Percentiles rank a stretch among this genome's conserved stretches.
Evolutionary conservation across 2,797 vertebrate species (phyloP).

Genomic region (Graptemys geographica): DNA sequence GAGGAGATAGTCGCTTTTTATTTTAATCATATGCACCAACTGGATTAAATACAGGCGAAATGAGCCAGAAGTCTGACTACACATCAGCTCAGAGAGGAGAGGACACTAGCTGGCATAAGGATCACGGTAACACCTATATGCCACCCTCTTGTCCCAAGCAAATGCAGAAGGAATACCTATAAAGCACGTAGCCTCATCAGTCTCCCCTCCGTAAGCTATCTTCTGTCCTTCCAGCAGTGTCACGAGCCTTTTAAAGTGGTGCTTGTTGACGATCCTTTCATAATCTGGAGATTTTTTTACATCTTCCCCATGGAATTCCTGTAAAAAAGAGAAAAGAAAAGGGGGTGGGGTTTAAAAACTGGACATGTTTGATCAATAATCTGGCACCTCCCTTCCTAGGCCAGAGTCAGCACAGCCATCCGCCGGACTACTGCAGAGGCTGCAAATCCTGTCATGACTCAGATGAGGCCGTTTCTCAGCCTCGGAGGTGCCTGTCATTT

Average conservation of each 20-base stretch:
- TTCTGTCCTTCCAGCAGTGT: constrained; percentile 90
- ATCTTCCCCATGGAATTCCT: constrained; percentile 94
- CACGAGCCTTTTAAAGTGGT: constrained; percentile 88
- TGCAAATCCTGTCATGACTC: not conserved
- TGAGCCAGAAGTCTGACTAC: not conserved
- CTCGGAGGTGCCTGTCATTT: too few relatives aligned
- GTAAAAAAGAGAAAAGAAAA: not conserved
- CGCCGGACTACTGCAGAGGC: not conserved
- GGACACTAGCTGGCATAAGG: not conserved
- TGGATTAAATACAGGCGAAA: not conserved
- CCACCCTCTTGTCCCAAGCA: not conserved
- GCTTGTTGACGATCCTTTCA: constrained; percentile 88
- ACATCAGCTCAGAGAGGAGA: not conserved
- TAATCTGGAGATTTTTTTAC: constrained; percentile 91
- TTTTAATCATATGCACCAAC: not conserved
- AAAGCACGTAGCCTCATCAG: constrained; percentile 86
- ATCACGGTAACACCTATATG: not conserved
- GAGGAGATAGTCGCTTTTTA: not conserved
- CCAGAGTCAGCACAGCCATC: not conserved
- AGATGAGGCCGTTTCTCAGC: not conserved
- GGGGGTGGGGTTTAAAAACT: not conserved
- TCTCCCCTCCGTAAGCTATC: constrained; percentile 88
- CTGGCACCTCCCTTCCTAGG: not conserved
- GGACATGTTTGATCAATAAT: not conserved
- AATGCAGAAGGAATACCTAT: constrained; percentile 80